Evolutionary conservation across 2,888 invertebrate genomes (phyloP), one percentile per base, ranked within the genome.

Genomic region (Acleris laterana): DNA sequence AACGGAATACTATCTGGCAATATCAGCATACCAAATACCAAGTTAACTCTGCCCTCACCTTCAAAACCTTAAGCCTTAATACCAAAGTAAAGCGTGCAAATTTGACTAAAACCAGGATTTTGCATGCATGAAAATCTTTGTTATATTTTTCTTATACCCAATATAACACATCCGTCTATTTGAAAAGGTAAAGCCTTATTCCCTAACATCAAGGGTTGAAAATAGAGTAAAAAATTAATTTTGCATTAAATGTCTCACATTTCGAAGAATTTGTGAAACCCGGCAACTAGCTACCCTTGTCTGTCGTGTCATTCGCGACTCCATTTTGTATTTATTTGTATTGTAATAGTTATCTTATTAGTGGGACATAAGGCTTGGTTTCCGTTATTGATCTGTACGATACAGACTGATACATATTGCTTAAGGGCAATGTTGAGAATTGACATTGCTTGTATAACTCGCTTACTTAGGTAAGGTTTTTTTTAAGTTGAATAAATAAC

Each of bases 251-350:
- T 38, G 11, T 38, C 4, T 38, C 5, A 32, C 5, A 9, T 2
- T 9, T 32, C 9, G 32, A 32, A 32, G 9, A 32, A 13, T 80
- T 77, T 73, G 73, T 72, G 79, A 82, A 77, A 75, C 83, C 75
- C 77, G 80, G 81, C 82, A 87, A 82, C 86, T 32, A 9, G 32
- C 9, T 9, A 32, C 82, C 82, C 82, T 73, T 68, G 71, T 67
- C 52, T 61, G 68, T 64, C 75, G 71, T 70, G 70, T 75, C 74
- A 66, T 68, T 73, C 72, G 72, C 71, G 72, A 74, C 72, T 76
- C 71, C 68, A 69, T 71, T 46, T 75, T 75, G 65, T 74, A 74
- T 68, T 69, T 63, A 59, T 62, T 57, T 53, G 42, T 19, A 56
- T 66, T 57, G 25, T 19, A 63, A 61, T 38, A 7, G 19, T n/a